Evolutionary conservation across 2,113 vertebrate species (phyloP).

Genomic region (Carlito syrichta): DNA sequence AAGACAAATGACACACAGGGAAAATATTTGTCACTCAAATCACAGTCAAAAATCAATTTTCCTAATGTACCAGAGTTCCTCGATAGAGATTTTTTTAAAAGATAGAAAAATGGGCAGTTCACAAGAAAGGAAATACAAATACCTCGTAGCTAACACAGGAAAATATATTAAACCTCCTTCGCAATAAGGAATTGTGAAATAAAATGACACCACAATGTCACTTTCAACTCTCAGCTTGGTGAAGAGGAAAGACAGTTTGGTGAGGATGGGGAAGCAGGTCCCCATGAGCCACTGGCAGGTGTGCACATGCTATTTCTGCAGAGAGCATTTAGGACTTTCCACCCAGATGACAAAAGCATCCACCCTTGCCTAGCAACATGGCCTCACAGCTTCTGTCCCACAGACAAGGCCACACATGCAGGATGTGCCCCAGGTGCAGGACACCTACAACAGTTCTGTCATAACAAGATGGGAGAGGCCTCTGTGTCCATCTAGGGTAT

Average conservation of each 20-base stretch:
- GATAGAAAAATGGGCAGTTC: conserved; percentile 51
- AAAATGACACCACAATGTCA: not conserved
- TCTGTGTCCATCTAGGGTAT: not conserved
- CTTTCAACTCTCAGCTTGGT: not conserved
- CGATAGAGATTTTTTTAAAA: conserved; percentile 39
- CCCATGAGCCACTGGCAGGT: not conserved
- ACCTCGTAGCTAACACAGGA: not conserved
- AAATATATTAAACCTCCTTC: conserved; percentile 40
- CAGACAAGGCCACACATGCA: not conserved
- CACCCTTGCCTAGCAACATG: too few relatives aligned
- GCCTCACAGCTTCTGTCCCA: too few relatives aligned
- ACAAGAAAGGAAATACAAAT: conserved; percentile 23
- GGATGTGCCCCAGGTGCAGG: not conserved
- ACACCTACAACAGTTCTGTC: not conserved
- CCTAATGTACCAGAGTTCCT: conserved; percentile 41
- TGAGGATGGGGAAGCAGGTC: too few relatives aligned
- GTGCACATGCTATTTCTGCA: not conserved
- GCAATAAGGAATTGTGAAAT: conserved; percentile 36
- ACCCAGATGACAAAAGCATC: not conserved
- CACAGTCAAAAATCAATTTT: conserved; percentile 52
- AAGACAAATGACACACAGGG: conserved; percentile 30
- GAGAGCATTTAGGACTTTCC: not conserved
- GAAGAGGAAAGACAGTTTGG: conserved; percentile 34
- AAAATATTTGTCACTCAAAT: conserved; percentile 20
- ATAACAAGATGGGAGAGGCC: not conserved